phyloP scores from a whole-genome alignment of 2,797 vertebrate genomes.

The Odontamblyopus lacepedii region DNA sequence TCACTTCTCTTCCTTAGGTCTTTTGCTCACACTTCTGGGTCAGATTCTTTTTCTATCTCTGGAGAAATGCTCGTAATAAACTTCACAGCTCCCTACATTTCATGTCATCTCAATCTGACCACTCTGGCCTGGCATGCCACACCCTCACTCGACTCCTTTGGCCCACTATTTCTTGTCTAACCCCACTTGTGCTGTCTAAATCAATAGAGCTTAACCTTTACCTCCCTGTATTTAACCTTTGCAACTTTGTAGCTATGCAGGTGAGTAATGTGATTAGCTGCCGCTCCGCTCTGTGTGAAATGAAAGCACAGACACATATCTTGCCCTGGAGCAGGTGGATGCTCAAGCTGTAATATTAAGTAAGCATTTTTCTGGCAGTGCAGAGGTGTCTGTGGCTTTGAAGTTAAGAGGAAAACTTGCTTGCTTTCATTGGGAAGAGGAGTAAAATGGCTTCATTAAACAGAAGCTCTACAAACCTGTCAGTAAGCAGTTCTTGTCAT shows the following conservation, averaged over 20 bases:
- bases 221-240: slow-evolving; percentile 36
- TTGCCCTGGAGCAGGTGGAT: slow-evolving; percentile 12
- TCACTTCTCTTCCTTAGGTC: slow-evolving; percentile 30
- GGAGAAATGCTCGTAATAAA: not conserved
- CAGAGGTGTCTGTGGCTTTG: slow-evolving; percentile 14
- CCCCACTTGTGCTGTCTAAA: slow-evolving; percentile 7
- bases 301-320: slow-evolving; percentile 23
- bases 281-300: slow-evolving; percentile 17
- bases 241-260: slow-evolving; percentile 19
- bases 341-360: slow-evolving; percentile 13
- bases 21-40: slow-evolving; percentile 18
- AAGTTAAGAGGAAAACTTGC: slow-evolving; percentile 27
- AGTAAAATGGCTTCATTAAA: slow-evolving; percentile 6
- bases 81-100: not conserved
- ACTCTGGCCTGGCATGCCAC: not conserved
- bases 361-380: slow-evolving; percentile 23
- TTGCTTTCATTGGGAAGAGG: not conserved
- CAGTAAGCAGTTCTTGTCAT: not conserved
- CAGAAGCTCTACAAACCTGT: not conserved
- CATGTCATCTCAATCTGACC: not conserved
- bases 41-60: slow-evolving; percentile 3
- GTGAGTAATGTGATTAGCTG: slow-evolving; percentile 38
- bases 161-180: not conserved
- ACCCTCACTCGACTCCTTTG: not conserved
- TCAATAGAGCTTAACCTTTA: slow-evolving; percentile 34